These are phyloP conservation scores for Odontophorus gujanensis DNA, from an alignment of 2,113 vertebrate species.

Conservation along the genomic window DNA sequence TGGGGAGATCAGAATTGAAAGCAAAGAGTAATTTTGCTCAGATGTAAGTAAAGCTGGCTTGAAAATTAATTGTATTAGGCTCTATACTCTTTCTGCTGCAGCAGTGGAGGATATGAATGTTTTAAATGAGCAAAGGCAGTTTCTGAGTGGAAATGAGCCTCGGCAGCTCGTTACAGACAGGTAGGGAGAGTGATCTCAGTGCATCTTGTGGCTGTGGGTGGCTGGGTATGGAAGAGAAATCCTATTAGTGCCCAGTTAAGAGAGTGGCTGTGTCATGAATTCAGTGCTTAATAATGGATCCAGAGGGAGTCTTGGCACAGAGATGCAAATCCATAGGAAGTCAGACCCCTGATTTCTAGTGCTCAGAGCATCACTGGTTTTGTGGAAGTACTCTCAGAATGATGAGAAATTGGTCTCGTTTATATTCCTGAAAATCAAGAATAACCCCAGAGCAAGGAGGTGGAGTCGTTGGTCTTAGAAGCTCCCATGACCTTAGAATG, in stretches of 20 bases:
- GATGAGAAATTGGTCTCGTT: not conserved
- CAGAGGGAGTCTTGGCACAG: not conserved
- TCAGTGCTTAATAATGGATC: slow-evolving; percentile 17
- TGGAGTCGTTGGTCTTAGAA: not conserved
- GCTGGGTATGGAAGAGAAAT: slow-evolving; percentile 23
- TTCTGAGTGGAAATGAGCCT: slow-evolving; percentile 12
- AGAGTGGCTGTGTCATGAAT: slow-evolving; percentile 30
- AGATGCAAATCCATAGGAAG: slow-evolving; percentile 43
- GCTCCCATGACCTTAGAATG: not conserved
- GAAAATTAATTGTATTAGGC: slow-evolving; percentile 42
- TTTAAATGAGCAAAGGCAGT: slow-evolving; percentile 49
- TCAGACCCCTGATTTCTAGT: not conserved
- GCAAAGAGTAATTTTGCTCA: not conserved
- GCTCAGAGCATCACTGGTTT: not conserved
- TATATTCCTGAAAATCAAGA: slow-evolving; percentile 11
- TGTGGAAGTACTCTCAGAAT: not conserved
- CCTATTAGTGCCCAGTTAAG: slow-evolving; percentile 38
- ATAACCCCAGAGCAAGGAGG: not conserved
- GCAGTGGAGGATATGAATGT: slow-evolving; percentile 21
- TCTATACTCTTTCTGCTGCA: slow-evolving; percentile 4
- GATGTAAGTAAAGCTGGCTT: not conserved
- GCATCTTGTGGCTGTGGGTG: not conserved
- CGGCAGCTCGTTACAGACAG: not conserved
- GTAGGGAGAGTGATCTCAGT: slow-evolving; percentile 28
- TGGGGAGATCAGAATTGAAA: slow-evolving; percentile 6